phyloP scores from a whole-genome alignment of 2,113 vertebrate species.

The human region DNA sequence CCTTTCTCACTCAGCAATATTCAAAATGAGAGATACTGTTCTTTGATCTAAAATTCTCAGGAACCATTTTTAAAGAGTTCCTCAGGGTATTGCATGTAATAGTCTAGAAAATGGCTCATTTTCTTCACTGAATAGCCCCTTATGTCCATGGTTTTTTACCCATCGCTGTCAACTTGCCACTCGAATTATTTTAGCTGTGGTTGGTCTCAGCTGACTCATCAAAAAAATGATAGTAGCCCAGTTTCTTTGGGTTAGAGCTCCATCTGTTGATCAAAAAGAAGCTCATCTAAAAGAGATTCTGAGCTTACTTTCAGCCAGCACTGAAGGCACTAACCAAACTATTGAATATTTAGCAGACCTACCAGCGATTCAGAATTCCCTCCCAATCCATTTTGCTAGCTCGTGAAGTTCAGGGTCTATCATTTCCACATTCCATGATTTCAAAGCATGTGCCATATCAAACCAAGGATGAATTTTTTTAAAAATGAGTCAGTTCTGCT shows the following conservation, averaged over 20 bases:
- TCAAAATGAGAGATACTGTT: not conserved
- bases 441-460: not conserved
- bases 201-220: not conserved
- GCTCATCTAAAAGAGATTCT: not conserved
- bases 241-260: not conserved
- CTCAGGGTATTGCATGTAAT: not conserved
- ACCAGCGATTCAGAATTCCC: not conserved
- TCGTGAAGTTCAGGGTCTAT: not conserved
- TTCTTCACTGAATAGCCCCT: not conserved
- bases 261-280: not conserved
- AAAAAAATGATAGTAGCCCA: not conserved
- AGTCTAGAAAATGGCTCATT: not conserved
- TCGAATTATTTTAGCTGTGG: not conserved
- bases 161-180: not conserved
- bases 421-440: not conserved
- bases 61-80: not conserved
- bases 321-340: not conserved
- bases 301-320: not conserved
- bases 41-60: not conserved
- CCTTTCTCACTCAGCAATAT: not conserved
- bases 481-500: not conserved
- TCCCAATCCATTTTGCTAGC: not conserved
- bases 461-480: not conserved
- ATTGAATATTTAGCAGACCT: not conserved
- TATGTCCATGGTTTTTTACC: not conserved